Evolutionary conservation across 2,888 invertebrate genomes (phyloP), one percentile per base, ranked within the genome.

Genomic region (Hypomecis punctinalis): DNA sequence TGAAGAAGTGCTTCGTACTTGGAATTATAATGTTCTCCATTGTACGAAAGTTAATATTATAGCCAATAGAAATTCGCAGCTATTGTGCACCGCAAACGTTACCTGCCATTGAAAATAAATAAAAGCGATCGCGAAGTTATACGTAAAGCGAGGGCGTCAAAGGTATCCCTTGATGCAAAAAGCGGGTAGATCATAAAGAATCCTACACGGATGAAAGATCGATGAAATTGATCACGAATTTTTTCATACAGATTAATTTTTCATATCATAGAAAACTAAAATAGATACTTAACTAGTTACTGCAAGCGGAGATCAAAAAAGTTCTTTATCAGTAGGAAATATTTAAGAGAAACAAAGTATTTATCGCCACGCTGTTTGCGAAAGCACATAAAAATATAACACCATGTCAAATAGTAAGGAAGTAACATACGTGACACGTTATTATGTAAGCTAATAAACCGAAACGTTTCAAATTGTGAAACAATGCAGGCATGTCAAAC

Each of bases 11-110:
- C 85, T 81, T 78, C 82, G 84, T 88, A 88, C 90, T 89, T 87
- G 86, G 90, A 91, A 90, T 88, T 91, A 91, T 90, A 91, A 91
- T 91, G 90, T 88, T 85, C 81, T 82, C 85, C 77, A 81, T 92
- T 92, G 90, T 92, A 75, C 72, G 82, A 85, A 88, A 91, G 91
- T 92, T 92, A 91, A 92, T 91, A 92, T 91, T 91, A 89, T 88
- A 90, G 86, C 84, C 85, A 86, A 87, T 89, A 86, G 82, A 89
- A 89, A 86, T 89, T 85, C 86, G 80, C 77, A 79, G 74, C 84
- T 77, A 85, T 91, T 93, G 90, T 90, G 75, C 69, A 74, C 79
- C 77, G 76, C 82, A 82, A 85, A 83, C 78, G 75, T 88, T 92
- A 92, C 92, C 92, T 93, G 91, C 83, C 70, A 69, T 81, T 88